Evolutionary conservation across 2,113 vertebrate species (phyloP).

Genomic region (Notechis scutatus): DNA sequence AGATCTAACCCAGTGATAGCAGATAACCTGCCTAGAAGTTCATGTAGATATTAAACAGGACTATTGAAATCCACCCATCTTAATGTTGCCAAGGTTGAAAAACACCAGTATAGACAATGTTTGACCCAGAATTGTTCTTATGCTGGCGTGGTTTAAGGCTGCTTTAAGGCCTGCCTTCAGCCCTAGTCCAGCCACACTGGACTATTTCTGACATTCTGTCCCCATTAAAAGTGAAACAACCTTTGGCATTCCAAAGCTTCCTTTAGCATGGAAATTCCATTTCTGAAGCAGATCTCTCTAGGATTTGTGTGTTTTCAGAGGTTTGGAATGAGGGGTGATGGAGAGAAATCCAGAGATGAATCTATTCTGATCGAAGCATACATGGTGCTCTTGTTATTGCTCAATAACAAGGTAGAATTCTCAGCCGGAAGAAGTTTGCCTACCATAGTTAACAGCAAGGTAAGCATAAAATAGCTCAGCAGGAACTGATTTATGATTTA

Average conservation of each 20-base stretch:
- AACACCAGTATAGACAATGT: not conserved
- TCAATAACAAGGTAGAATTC: not conserved
- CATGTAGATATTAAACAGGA: not conserved
- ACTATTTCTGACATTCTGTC: slow-evolving; percentile 20
- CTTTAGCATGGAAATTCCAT: slow-evolving; percentile 29
- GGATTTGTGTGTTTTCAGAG: not conserved
- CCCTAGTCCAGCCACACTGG: not conserved
- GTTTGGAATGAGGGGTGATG: not conserved
- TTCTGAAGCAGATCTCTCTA: slow-evolving; percentile 21
- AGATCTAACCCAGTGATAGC: not conserved
- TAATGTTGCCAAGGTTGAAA: not conserved
- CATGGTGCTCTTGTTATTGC: not conserved
- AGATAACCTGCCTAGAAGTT: not conserved
- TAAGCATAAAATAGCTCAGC: not conserved
- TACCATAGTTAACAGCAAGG: not conserved
- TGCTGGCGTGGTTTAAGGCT: not conserved
- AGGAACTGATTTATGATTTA: not conserved
- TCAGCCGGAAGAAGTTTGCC: not conserved
- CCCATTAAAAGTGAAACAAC: slow-evolving; percentile 22
- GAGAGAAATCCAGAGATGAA: not conserved
- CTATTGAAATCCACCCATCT: not conserved
- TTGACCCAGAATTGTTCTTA: not conserved
- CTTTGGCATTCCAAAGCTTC: slow-evolving; percentile 7
- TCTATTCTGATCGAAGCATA: slow-evolving; percentile 3
- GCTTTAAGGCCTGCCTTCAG: not conserved